phyloP scores from a whole-genome alignment of 2,797 vertebrate genomes.

The Notolabrus celidotus region DNA sequence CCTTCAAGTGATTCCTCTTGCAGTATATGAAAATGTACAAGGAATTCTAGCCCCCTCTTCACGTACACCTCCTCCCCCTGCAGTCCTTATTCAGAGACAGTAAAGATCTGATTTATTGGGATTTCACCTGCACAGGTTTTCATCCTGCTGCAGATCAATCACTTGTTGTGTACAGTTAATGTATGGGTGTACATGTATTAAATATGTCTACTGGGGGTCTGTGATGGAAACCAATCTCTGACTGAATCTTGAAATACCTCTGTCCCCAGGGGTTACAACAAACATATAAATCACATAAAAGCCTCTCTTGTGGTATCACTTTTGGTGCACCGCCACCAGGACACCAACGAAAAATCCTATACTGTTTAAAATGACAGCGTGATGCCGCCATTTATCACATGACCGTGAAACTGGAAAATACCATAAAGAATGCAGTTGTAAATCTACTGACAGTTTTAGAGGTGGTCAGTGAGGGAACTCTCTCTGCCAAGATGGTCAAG shows the following conservation, averaged over 20 bases:
- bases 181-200: constrained; percentile 37
- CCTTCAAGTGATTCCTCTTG: constrained; percentile 35
- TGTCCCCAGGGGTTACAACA: constrained; percentile 30
- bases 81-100: constrained; percentile 10
- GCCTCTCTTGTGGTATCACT: constrained; percentile 16
- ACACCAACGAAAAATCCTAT: neutral
- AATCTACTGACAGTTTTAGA: constrained; percentile 52
- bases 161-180: constrained; percentile 39
- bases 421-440: constrained; percentile 49
- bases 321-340: neutral
- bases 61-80: neutral
- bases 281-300: constrained; percentile 54
- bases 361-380: constrained; percentile 30
- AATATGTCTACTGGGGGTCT: constrained; percentile 40
- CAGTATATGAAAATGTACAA: constrained; percentile 32
- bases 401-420: constrained; percentile 42
- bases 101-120: constrained; percentile 59
- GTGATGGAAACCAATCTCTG: constrained; percentile 58
- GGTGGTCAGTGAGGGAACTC: constrained; percentile 26
- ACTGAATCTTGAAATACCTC: constrained; percentile 48
- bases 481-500: neutral
- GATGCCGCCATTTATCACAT: constrained; percentile 51
- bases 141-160: constrained; percentile 55
- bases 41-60: constrained; percentile 3
- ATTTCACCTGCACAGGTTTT: constrained; percentile 40